A percentile compares a stretch with the other conserved stretches of the same genome.
Evolutionary conservation across 2,113 vertebrate genomes (phyloP).

Genomic region (Elephantulus edwardii): DNA sequence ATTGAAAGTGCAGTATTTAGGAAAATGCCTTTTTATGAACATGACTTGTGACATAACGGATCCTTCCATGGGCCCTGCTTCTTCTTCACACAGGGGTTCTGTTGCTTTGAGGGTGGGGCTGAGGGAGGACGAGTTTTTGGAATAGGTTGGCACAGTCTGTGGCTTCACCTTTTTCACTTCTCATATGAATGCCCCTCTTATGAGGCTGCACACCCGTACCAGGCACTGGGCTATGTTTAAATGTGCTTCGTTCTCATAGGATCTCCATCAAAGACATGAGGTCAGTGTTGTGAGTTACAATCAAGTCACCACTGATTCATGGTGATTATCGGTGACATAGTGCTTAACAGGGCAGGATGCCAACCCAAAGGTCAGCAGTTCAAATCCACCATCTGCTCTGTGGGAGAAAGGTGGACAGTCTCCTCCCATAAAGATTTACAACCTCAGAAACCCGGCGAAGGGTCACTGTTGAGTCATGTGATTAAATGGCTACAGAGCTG

Average conservation of each 20-base stretch:
- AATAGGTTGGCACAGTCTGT: too few relatives aligned
- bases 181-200: rapidly evolving
- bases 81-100: not conserved
- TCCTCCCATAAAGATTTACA: too few relatives aligned
- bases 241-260: not conserved
- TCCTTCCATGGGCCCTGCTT: not conserved
- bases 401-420: too few relatives aligned
- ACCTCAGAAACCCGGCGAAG: too few relatives aligned
- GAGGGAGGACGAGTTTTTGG: not conserved
- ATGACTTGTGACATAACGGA: not conserved
- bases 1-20: not conserved
- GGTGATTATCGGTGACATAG: too few relatives aligned
- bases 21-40: conserved; percentile 19
- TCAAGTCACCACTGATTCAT: not conserved
- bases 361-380: too few relatives aligned
- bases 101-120: not conserved
- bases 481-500: too few relatives aligned
- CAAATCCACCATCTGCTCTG: too few relatives aligned
- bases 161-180: not conserved
- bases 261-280: not conserved
- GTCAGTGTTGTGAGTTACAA: not conserved
- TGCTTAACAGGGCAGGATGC: too few relatives aligned
- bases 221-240: not conserved
- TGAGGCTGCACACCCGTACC: too few relatives aligned
- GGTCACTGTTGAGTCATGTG: too few relatives aligned